These are phyloP conservation scores for Leptodactylus fallax DNA, from an alignment of 2,797 vertebrate genomes.

Conservation along the genomic window DNA sequence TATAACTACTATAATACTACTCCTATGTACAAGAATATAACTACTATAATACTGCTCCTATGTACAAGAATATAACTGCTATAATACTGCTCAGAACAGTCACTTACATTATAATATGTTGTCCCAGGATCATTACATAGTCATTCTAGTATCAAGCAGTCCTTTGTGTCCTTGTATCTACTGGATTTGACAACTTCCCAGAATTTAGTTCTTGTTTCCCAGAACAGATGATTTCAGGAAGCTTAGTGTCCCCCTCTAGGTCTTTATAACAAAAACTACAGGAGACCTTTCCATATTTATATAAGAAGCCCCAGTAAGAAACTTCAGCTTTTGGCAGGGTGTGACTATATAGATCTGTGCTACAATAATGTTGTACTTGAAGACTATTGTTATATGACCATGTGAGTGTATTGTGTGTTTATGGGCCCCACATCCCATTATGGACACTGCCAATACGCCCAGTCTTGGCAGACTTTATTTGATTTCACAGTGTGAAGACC, in stretches of 20 bases:
- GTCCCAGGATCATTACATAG: not conserved
- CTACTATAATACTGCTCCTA: not conserved
- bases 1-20: constrained; percentile 1
- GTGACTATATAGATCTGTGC: not conserved
- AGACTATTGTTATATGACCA: not conserved
- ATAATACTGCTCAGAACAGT: not conserved
- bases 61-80: not conserved
- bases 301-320: not conserved
- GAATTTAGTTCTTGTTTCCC: not conserved
- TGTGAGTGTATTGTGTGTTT: not conserved
- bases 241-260: not conserved
- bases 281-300: not conserved
- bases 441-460: not conserved
- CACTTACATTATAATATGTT: not conserved
- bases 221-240: not conserved
- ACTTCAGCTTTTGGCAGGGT: not conserved
- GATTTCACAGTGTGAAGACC: not conserved
- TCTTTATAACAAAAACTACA: not conserved
- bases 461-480: not conserved
- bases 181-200: not conserved
- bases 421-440: not conserved
- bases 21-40: not conserved
- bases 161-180: not conserved
- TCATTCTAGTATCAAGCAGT: not conserved
- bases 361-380: not conserved